Evolutionary conservation across 2,113 vertebrate species (phyloP), one percentile per base, ranked within the genome.

Genomic region (Burhinus oedicnemus): DNA sequence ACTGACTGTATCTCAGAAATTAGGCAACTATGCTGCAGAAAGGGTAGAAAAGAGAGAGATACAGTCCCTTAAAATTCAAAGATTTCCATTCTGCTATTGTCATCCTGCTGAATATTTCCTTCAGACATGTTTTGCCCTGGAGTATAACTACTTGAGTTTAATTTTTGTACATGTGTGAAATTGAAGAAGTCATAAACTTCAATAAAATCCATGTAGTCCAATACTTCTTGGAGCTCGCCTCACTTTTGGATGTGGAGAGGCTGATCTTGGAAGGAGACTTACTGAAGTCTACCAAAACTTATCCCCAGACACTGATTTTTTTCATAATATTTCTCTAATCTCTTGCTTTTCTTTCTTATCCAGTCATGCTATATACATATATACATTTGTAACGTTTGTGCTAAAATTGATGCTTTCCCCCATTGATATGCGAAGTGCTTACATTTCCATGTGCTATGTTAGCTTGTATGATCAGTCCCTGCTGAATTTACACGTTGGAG

Each of bases 141-240:
- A 25, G 9, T n/a, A 54, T 17, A 87, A 49, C 23, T 70, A 17
- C 16, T 27, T 49, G 8, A 5, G 9, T 91, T 87, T 89, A 58
- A 77, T 66, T 89, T 88, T 52, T 15, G 5, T 2, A 0, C 0
- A 0, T 27, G 11, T 26, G n/a, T 54, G 26, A 91, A 74, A 57
- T 2, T 3, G 1, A 82, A 84, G 34, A 34, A 70, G 44, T n/a
- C 20, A 12, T 70, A 94, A 89, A 49, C 22, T 25, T 60, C 27
- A 93, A 71, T 78, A 60, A 91, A 74, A 91, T 49, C 40, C 54
- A 11, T 23, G 5, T 30, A 55, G 54, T 61, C 60, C 32, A 57
- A 34, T 61, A 25, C 23, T 49, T 81, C 13, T 38, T 40, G 8
- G 26, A 81, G 30, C 23, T 94, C 74, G 57, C 68, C 66, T 65